Evolutionary conservation across 2,888 invertebrate species (phyloP).

Genomic region (Eulithis prunata): DNA sequence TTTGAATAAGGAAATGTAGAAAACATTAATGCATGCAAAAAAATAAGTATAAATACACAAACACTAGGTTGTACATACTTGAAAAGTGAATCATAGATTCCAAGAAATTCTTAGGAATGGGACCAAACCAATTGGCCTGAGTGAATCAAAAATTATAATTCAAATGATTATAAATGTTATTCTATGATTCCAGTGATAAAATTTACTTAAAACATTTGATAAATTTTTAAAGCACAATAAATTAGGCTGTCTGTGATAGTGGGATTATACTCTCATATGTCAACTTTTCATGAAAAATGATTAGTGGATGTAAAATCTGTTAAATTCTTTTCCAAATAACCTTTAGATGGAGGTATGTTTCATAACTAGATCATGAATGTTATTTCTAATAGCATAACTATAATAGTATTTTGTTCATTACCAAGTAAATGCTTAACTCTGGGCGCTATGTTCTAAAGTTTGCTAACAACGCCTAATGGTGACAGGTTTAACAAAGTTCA

Average conservation of each 20-base stretch:
- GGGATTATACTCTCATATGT: conserved; percentile 67
- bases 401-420: too few species aligned
- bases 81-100: conserved; percentile 61
- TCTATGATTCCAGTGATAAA: conserved; percentile 35
- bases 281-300: conserved; percentile 46
- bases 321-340: not conserved
- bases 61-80: conserved; percentile 7
- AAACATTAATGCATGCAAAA: conserved; percentile 1
- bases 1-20: conserved; percentile 20
- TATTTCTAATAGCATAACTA: too few species aligned
- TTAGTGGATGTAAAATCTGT: not conserved
- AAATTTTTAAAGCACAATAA: conserved; percentile 63
- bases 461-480: too few species aligned
- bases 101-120: conserved; percentile 45
- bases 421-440: too few species aligned
- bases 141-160: conserved; percentile 1
- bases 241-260: conserved; percentile 70
- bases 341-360: too few species aligned
- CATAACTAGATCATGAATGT: too few species aligned
- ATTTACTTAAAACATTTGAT: conserved; percentile 21
- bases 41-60: conserved; percentile 1
- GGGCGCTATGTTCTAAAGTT: too few species aligned
- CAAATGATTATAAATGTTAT: conserved; percentile 15
- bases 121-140: conserved; percentile 52
- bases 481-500: too few species aligned